phyloP scores from a whole-genome alignment of 2,797 vertebrate species.

The Paratrypauchen microcephalus region DNA sequence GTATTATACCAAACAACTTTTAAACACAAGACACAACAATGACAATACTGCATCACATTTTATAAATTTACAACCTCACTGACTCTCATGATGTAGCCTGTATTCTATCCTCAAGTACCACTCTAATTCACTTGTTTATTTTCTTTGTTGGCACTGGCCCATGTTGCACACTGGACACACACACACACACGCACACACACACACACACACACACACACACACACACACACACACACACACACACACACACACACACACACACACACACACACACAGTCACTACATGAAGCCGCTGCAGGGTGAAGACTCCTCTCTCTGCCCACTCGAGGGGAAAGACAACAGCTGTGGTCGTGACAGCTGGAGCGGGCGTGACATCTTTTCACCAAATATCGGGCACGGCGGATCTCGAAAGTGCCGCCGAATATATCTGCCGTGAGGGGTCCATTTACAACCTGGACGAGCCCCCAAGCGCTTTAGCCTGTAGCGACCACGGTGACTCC shows the following conservation, averaged over 20 bases:
- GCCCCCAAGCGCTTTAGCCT: conserved; percentile 53
- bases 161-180: conserved; percentile 78
- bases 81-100: neutral
- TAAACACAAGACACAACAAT: neutral
- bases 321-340: conserved; percentile 87
- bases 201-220: conserved; percentile 48
- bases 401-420: conserved; percentile 66
- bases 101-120: conserved; percentile 5
- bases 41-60: neutral
- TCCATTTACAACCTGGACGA: conserved; percentile 70
- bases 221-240: conserved; percentile 70
- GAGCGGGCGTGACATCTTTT: conserved; percentile 81
- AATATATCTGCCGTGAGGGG: conserved; percentile 64
- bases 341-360: conserved; percentile 92
- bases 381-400: conserved; percentile 77
- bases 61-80: neutral
- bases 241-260: conserved; percentile 58
- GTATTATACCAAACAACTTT: no score
- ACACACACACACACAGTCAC: conserved; percentile 58
- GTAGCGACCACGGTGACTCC: conserved; percentile 34
- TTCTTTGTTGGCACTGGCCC: conserved; percentile 43
- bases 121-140: conserved; percentile 38
- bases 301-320: conserved; percentile 77
- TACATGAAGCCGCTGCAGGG: conserved; percentile 77
- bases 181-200: conserved; percentile 56